Base-by-base conservation (phyloP, 2,113 vertebrate genomes). In the Diphyllodes magnificus region DNA sequence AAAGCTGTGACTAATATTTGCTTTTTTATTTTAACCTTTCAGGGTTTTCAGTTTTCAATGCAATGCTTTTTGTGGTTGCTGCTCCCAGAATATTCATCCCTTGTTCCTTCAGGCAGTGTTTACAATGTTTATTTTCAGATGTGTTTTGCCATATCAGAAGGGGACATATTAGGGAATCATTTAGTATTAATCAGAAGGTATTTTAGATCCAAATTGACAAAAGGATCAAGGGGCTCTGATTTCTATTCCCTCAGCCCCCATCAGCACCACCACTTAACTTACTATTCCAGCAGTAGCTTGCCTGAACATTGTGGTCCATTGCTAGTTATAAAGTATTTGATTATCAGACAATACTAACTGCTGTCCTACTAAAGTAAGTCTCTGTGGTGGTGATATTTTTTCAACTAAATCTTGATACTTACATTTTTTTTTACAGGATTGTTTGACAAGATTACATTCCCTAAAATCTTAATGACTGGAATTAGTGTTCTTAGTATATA, bases 231-330 rank as follows among this genome's bases (percentile, higher is more conserved):
- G 50, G 9, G 31, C 7, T 63, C n/a, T 86, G 57, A 49, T 47
- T 39, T 12, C 14, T 11, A 3, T 15, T 70, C 30, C 4, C 8
- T 23, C 7, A 22, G 18, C 13, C 9, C 27, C 5, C 4, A 2
- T 59, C 42, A 82, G 9, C 30, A 35, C 10, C 37, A 28, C 33
- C 11, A 45, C 50, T 81, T 78, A 49, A 63, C 20, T 54, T 70
- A 15, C 9, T 54, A 2, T 79, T 92, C 47, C 27, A 42, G n/a
- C 45, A 65, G 42, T n/a, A 60, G 50, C 22, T 86, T 86, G 33
- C 35, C 50, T 51, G 45, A 79, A 42, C 35, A 7, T 50, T 1
- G 0, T 19, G 20, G 35, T 84, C 49, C 2, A 3, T 23, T 60
- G 23, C 33, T 69, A 59, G 77, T 45, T 81, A 73, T 60, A 13